Evolutionary conservation across 1,140 invertebrate species (phyloP), one percentile per base, ranked within the genome.

Genomic region (Drosophila pseudoananassae): DNA sequence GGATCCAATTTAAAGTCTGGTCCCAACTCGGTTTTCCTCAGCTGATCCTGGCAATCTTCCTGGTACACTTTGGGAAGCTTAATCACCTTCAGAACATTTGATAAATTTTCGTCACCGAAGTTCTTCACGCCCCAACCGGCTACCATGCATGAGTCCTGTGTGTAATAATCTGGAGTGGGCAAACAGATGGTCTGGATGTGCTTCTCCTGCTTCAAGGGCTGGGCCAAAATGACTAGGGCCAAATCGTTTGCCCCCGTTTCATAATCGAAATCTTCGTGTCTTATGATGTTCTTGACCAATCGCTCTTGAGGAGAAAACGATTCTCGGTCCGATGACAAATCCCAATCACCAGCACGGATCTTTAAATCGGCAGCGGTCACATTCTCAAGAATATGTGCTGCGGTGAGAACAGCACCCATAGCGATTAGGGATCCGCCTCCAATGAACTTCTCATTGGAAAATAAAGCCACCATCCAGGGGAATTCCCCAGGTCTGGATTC

Each of bases 51-150:
- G 77, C 94, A 95, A 0, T 66, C 51, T 0, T 49, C 40, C 40
- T 82, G 74, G 0, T 79, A 58, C 0, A 94, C 92, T 58, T 93
- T 92, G 25, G 93, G 90, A 1, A 94, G 17, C 17, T 94, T 92
- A 0, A 95, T 92, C 81, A 94, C 93, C 61, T 94, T 95, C 61
- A 96, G 76, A 9, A 94, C 45, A 6, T 6, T 10, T 7, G 52
- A 33, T n/a, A 7, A 0, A 4, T 1, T 1, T 1, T 2, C 0
- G 5, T 59, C 43, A 1, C 7, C 0, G 5, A 6, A 20, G 1
- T 23, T n/a, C 0, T 3, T 8, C 2, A 23, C 17, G n/a, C 69
- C 49, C 69, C 69, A 70, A 9, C 69, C 69, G 1, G 69, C 53
- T 0, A 65, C 29, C 4, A 10, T 3, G 20, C 66, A 70, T 4